Evolutionary conservation across 2,113 vertebrate species (phyloP).

Genomic region (Hippocampus zosterae): DNA sequence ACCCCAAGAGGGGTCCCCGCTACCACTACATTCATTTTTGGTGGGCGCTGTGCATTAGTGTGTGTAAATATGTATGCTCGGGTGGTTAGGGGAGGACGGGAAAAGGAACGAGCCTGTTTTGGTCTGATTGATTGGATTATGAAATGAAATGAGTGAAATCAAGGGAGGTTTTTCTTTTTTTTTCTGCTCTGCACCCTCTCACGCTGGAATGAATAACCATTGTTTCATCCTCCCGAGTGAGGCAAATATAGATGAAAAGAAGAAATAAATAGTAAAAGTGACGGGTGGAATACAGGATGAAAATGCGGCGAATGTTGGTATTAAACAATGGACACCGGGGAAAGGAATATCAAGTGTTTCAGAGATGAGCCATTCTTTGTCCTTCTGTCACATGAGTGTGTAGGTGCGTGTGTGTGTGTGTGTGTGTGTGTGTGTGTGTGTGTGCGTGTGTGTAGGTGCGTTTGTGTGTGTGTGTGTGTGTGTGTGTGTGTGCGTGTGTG

Average conservation of each 20-base stretch:
- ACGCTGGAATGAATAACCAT: conserved; percentile 26
- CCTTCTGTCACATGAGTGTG: background rate
- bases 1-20: conserved; percentile 57
- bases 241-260: conserved; percentile 6
- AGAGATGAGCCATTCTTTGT: background rate
- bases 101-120: conserved; percentile 38
- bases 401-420: background rate
- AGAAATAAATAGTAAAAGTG: background rate
- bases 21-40: conserved; percentile 64
- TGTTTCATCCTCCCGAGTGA: conserved; percentile 11
- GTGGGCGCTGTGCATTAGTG: conserved; percentile 20
- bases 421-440: no score
- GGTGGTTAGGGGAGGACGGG: conserved; percentile 44
- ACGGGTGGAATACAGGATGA: background rate
- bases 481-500: no score
- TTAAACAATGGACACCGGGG: background rate
- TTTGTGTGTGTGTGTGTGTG: background rate
- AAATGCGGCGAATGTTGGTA: background rate
- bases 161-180: conserved; percentile 9
- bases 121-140: conserved; percentile 67
- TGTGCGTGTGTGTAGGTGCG: no score
- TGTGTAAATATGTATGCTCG: conserved; percentile 52
- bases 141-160: conserved; percentile 60
- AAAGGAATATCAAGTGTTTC: background rate
- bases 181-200: conserved; percentile 14